Evolutionary conservation across 2,888 invertebrate species (phyloP).

Genomic region (Apodemia hepburni): DNA sequence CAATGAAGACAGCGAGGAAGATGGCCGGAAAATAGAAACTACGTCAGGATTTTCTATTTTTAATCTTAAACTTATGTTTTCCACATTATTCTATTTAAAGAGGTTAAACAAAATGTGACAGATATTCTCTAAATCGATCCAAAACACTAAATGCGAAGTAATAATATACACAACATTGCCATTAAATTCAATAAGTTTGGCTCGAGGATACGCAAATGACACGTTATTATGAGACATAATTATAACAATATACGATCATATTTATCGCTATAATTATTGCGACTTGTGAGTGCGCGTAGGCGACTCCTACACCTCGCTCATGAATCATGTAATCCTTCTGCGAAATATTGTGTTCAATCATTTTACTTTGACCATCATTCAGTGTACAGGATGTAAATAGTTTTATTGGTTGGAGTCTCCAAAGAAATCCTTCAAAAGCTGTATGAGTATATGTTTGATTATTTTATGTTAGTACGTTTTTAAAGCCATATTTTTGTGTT

Average conservation of each 20-base stretch:
- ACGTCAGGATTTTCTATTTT: no score
- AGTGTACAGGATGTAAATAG: no score
- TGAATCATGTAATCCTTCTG: constrained; percentile 34
- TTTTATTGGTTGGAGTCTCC: no score
- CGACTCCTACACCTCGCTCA: constrained; percentile 31
- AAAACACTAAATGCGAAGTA: neutral
- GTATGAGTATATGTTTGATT: no score
- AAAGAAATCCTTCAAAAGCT: no score
- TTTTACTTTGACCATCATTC: neutral
- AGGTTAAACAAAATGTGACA: no score
- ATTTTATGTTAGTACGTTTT: no score
- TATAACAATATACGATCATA: constrained; percentile 23
- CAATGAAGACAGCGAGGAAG: no score
- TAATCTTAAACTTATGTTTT: no score
- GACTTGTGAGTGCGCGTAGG: constrained; percentile 22
- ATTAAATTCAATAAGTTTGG: constrained; percentile 23
- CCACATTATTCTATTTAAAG: no score
- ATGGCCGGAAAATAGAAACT: no score
- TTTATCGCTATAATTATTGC: constrained; percentile 36
- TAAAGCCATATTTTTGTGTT: no score
- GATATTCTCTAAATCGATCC: neutral
- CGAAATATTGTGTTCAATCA: constrained; percentile 28
- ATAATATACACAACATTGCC: constrained; percentile 18
- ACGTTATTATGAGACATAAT: constrained; percentile 15
- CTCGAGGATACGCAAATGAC: constrained; percentile 28